Evolutionary conservation across 2,113 vertebrate genomes (phyloP).

Genomic region (Hucho hucho): DNA sequence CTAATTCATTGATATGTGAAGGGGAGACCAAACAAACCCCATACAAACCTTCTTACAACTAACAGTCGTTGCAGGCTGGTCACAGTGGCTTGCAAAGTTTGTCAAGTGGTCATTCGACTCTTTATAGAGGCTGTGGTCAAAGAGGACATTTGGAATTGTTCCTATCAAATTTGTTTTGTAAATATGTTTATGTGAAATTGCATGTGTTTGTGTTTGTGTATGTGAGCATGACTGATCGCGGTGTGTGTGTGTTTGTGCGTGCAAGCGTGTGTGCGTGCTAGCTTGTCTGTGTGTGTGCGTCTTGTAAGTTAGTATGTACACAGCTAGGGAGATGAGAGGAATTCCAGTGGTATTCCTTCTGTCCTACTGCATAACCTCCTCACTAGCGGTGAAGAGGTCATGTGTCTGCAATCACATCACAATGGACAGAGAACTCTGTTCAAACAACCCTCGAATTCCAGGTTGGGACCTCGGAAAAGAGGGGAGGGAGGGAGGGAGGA

Average conservation of each 20-base stretch:
- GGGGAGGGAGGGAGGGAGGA: constrained; percentile 55
- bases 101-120: no score
- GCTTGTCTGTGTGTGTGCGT: background rate
- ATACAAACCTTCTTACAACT: no score
- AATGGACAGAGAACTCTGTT: constrained; percentile 72
- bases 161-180: background rate
- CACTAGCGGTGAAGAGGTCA: constrained; percentile 70
- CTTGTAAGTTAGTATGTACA: background rate
- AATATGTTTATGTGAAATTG: background rate
- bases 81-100: no score
- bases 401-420: constrained; percentile 69
- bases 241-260: background rate
- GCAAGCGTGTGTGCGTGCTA: background rate
- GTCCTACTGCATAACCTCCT: constrained; percentile 57
- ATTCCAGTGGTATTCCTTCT: constrained; percentile 21
- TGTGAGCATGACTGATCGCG: background rate
- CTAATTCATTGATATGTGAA: no score
- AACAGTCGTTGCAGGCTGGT: no score
- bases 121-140: no score
- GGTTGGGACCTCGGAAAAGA: constrained; percentile 48
- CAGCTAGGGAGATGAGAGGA: constrained; percentile 8
- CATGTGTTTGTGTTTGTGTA: background rate
- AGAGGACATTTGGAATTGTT: no score
- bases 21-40: no score
- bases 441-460: constrained; percentile 75